Percentiles rank a stretch among this genome's conserved stretches.
These are phyloP conservation scores for Melinopterus prodromus DNA, from an alignment of 2,888 invertebrate species.

Conservation along the genomic window DNA sequence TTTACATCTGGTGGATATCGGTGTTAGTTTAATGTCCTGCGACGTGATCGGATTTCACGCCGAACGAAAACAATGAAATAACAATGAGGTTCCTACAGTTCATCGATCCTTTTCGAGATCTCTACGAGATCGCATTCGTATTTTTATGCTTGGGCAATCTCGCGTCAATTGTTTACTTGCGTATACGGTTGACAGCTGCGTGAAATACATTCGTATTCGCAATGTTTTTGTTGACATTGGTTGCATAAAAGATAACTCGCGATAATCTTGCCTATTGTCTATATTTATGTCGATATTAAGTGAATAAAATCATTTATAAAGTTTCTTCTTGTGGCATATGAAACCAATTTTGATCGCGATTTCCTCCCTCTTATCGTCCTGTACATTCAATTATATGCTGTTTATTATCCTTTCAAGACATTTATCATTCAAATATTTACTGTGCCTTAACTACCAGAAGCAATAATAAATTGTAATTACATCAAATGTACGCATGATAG, in stretches of 20 bases:
- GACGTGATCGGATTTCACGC: neutral
- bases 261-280: neutral
- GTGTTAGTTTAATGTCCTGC: slow-evolving; percentile 4
- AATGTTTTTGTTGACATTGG: neutral
- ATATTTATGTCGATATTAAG: neutral
- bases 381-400: no score
- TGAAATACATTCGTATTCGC: neutral
- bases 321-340: no score
- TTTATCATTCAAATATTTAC: no score
- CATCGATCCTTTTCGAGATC: neutral
- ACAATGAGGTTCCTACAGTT: neutral
- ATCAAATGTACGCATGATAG: neutral
- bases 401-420: no score
- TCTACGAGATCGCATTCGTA: neutral
- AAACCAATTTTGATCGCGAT: no score
- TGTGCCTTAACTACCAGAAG: no score
- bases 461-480: neutral
- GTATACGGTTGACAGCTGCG: neutral
- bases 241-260: neutral
- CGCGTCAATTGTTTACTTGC: neutral
- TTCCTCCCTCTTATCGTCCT: no score
- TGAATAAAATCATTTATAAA: no score
- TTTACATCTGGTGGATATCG: neutral
- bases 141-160: neutral
- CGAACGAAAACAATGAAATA: neutral